Conservation (phyloP, 2,888 invertebrate species). For the Hoplodrina blanda region DNA sequence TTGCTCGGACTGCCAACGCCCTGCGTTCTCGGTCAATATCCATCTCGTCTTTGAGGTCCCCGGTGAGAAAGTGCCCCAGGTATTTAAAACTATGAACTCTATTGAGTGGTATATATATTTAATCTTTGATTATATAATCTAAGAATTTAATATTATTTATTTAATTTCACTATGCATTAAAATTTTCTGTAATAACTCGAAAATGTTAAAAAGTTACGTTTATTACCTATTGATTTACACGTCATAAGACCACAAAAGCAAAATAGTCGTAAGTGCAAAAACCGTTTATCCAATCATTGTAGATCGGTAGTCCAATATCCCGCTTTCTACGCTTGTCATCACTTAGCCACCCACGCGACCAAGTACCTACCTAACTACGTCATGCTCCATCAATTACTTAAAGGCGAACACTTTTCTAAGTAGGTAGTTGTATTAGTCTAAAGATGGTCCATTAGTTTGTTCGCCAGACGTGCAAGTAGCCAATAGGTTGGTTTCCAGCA, state of each 20-base stretch:
- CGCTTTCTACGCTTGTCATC: constrained; percentile 31
- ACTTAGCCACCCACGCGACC: constrained; percentile 23
- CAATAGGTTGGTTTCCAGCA: neutral
- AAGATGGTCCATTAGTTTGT: constrained; percentile 42
- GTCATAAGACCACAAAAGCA: neutral
- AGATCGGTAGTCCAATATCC: constrained; percentile 14
- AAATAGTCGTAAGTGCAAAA: constrained; percentile 2
- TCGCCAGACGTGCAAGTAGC: constrained; percentile 16
- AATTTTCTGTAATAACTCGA: too few relatives aligned
- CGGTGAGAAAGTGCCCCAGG: too few relatives aligned
- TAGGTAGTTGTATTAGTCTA: constrained; percentile 37
- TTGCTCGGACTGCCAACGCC: too few relatives aligned
- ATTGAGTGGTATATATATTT: too few relatives aligned
- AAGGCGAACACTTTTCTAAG: constrained; percentile 37
- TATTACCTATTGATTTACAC: too few relatives aligned
- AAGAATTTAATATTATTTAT: too few relatives aligned
- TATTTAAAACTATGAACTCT: too few relatives aligned
- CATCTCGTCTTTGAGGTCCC: too few relatives aligned
- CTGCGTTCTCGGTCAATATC: too few relatives aligned
- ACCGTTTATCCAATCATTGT: constrained; percentile 9
- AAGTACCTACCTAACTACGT: constrained; percentile 29
- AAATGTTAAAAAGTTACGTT: too few relatives aligned
- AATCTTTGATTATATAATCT: too few relatives aligned
- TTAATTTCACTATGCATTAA: too few relatives aligned
- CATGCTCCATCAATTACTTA: constrained; percentile 45